phyloP scores from a whole-genome alignment of 2,797 vertebrate species.

The Simalia tracyae region DNA sequence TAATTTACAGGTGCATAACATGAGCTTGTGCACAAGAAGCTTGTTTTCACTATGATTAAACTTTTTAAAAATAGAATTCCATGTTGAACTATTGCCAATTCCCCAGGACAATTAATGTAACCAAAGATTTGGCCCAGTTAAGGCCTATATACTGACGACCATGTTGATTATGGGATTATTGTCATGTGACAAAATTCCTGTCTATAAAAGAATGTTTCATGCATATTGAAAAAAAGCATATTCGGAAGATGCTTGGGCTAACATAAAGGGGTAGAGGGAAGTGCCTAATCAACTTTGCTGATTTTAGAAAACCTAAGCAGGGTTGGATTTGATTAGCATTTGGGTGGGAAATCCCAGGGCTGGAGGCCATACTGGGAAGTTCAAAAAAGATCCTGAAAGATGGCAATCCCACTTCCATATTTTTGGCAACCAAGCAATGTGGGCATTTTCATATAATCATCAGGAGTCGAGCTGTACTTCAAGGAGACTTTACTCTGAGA shows the following conservation, averaged over 20 bases:
- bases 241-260: neutral
- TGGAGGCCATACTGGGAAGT: too few relatives aligned
- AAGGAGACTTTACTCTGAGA: neutral
- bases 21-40: neutral
- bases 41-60: neutral
- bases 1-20: too few relatives aligned
- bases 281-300: too few relatives aligned
- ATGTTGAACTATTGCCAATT: too few relatives aligned
- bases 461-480: neutral
- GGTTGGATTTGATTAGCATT: too few relatives aligned
- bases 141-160: neutral
- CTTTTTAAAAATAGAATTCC: neutral
- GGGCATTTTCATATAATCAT: neutral
- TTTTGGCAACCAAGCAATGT: too few relatives aligned
- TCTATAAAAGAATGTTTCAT: neutral
- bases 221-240: neutral
- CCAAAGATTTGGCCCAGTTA: neutral
- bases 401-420: neutral
- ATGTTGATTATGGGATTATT: neutral
- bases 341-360: too few relatives aligned
- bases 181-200: neutral
- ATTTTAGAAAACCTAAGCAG: too few relatives aligned
- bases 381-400: neutral
- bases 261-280: too few relatives aligned
- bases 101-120: neutral